phyloP scores from a whole-genome alignment of 1,140 invertebrate genomes.

The Brachionus asplanchnoidis region DNA sequence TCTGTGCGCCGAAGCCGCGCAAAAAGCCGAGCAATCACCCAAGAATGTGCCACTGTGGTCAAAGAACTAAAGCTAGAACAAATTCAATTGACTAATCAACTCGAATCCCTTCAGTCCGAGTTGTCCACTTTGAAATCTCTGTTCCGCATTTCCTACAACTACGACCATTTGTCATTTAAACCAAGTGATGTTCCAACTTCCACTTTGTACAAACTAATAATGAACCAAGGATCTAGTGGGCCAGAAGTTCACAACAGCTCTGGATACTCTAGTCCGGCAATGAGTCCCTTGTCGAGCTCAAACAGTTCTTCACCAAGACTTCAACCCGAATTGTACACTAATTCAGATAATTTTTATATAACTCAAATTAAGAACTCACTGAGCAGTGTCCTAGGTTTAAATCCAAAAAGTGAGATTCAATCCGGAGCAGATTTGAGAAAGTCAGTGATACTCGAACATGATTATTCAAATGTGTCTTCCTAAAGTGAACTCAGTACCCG shows the following conservation, averaged over 20 bases:
- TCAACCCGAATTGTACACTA: neutral
- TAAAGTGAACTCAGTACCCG: too few relatives aligned
- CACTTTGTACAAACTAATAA: conserved; percentile 40
- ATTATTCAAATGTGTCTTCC: neutral
- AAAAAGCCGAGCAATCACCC: neutral
- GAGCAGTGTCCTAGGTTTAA: neutral
- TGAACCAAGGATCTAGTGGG: neutral
- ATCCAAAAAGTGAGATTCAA: neutral
- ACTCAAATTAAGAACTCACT: conserved; percentile 15
- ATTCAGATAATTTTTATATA: neutral
- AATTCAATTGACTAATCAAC: neutral
- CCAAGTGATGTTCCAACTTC: conserved; percentile 30
- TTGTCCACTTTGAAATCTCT: conserved; percentile 13
- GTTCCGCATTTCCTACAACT: neutral
- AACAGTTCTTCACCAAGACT: neutral
- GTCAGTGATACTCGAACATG: neutral
- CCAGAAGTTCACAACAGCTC: neutral
- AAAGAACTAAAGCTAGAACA: conserved; percentile 8
- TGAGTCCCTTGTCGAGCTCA: neutral
- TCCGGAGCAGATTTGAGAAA: neutral
- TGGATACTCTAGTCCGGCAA: neutral
- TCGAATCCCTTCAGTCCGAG: neutral
- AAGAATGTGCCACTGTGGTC: conserved; percentile 11
- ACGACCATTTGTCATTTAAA: neutral
- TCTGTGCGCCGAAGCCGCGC: conserved; percentile 25